These are phyloP conservation scores for Perizoma affinitatum DNA, from an alignment of 2,888 invertebrate genomes.

Conservation along the genomic window DNA sequence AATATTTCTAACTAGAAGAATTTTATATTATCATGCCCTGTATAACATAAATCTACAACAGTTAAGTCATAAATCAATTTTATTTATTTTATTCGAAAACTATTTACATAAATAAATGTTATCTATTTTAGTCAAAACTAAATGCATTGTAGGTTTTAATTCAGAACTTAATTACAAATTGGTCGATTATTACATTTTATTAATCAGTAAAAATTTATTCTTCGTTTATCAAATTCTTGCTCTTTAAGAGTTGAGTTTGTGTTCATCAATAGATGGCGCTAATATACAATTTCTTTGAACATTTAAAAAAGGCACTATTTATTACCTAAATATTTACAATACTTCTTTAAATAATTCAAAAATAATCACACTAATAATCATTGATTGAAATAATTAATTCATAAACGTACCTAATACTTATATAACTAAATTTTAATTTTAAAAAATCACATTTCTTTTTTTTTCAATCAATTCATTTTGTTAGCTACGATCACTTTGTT, in stretches of 20 bases:
- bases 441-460: conserved; percentile 6
- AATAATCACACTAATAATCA: conserved; percentile 1
- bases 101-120: conserved; percentile 64
- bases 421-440: neutral
- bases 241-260: neutral
- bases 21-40: no score
- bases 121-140: conserved; percentile 51
- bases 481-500: neutral
- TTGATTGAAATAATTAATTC: conserved; percentile 7
- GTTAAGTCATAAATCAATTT: conserved; percentile 58
- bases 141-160: conserved; percentile 65
- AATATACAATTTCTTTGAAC: conserved; percentile 15
- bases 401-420: neutral
- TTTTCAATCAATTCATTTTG: no score
- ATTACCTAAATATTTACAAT: conserved; percentile 11
- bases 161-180: conserved; percentile 36
- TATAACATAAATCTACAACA: neutral
- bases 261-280: conserved; percentile 14
- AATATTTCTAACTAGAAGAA: no score
- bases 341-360: neutral
- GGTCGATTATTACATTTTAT: conserved; percentile 49
- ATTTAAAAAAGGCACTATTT: conserved; percentile 13
- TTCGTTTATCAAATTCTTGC: no score
- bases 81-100: conserved; percentile 57
- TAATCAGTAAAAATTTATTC: conserved; percentile 5